These are phyloP conservation scores for Porites australiensis DNA, from an alignment of 64 coral and sea anemone species.

Conservation along the genomic window DNA sequence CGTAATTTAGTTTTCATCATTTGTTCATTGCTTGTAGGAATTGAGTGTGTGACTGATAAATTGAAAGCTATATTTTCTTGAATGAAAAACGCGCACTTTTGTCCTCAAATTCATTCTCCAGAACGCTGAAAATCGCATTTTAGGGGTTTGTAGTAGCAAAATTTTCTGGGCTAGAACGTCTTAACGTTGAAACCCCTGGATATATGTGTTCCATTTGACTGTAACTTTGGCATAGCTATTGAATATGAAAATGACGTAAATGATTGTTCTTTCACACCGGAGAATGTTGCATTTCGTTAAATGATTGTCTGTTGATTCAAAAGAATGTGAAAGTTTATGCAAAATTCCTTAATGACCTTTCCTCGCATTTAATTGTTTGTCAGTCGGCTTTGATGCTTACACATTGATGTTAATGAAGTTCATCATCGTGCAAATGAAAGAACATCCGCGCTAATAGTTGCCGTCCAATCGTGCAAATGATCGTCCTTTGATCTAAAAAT, in stretches of 20 bases:
- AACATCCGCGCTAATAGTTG: conserved; percentile 27
- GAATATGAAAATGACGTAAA: neutral
- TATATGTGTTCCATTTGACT: neutral
- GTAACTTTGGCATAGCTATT: neutral
- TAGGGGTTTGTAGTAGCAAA: no score
- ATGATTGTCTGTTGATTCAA: neutral
- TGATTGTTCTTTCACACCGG: neutral
- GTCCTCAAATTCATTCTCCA: no score
- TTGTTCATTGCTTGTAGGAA: no score
- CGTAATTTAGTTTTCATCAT: no score
- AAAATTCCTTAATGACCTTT: conserved; percentile 44
- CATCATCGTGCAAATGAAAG: conserved; percentile 22
- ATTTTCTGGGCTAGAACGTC: no score
- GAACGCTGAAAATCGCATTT: no score
- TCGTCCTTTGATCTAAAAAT: conserved; percentile 20
- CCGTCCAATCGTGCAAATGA: conserved; percentile 10
- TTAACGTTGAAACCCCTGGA: neutral
- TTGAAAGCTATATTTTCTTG: no score
- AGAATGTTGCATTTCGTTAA: neutral
- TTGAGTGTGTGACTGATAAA: no score
- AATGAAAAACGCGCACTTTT: no score
- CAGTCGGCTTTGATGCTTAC: neutral
- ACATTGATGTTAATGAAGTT: conserved; percentile 50
- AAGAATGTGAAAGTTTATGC: conserved; percentile 13
- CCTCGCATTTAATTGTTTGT: conserved; percentile 29